Base-by-base conservation (phyloP, 2,797 vertebrate species). In the Sebastes nivosus region DNA sequence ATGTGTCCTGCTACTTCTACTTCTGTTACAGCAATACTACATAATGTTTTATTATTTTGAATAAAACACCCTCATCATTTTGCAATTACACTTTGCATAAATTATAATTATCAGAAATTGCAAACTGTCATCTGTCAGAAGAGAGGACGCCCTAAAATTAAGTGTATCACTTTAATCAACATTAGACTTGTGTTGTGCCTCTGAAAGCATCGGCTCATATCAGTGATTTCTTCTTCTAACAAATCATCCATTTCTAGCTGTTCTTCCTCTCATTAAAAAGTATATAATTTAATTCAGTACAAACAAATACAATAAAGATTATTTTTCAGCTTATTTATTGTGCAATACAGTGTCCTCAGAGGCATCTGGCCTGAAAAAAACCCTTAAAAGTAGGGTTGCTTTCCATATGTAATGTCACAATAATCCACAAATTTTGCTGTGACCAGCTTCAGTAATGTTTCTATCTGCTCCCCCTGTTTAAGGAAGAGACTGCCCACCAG, bases 391-490 rank as follows among this genome's bases (percentile, higher is more conserved):
- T 38, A 38, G 4, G 36, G 13, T 13, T 38, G 0, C 36, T 38
- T 38, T 38, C 12, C 36, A 38, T 5, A 13, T 14, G 36, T 38
- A 38, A 14, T 38, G 38, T 42, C 38, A 1, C 12, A 14, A 38
- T 14, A 38, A 38, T 38, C 36, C 36, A 38, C 36, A 38, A 4
- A 38, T 13, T 38, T 38, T 38, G 36, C 36, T 38, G 36, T 38
- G 36, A 38, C 36, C 11, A 38, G 36, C 11, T 5, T 38, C 36
- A 38, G 36, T 38, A 0, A 38, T 38, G 36, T 38, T 38, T 38
- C 36, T 38, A 38, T 38, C 36, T 38, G 36, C 36, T 13, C 36
- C 0, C 36, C 1, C 0, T 38, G 36, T 38, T 5, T 0, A 38
- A 38, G 36, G 36, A 38, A 38, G 36, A 38, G 36, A 38, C 34